phyloP scores from a whole-genome alignment of 2,113 vertebrate species.

The Zosterops japonicus region DNA sequence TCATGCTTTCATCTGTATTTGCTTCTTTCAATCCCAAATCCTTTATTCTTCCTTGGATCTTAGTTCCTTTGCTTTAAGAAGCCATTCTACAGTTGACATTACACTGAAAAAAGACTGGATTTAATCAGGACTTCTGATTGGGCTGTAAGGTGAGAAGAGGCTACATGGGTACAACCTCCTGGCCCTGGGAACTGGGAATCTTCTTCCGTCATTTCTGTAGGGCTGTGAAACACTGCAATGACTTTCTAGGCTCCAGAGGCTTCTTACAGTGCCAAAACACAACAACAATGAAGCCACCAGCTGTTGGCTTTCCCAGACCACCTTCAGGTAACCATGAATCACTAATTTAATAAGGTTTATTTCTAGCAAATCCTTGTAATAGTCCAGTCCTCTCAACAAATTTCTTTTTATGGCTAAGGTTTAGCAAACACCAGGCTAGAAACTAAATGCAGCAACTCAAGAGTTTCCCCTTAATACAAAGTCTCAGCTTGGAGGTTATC shows the following conservation, averaged over 20 bases:
- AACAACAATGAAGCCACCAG: not conserved
- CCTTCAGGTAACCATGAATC: not conserved
- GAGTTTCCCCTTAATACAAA: not conserved
- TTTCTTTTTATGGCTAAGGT: not conserved
- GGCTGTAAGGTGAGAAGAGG: not conserved
- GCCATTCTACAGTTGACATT: not conserved
- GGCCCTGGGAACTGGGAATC: not conserved
- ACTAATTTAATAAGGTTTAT: not conserved
- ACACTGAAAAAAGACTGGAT: not conserved
- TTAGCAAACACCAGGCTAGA: not conserved
- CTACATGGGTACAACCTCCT: accelerated
- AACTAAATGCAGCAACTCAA: not conserved
- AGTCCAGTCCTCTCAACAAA: not conserved
- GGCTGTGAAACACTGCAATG: not conserved
- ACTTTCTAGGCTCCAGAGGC: not conserved
- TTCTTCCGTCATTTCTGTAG: not conserved
- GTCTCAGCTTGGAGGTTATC: not conserved
- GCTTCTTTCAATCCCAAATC: not conserved
- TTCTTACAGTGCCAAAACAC: not conserved
- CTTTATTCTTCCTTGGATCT: not conserved
- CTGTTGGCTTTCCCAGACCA: not conserved
- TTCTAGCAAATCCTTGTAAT: not conserved
- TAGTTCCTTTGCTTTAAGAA: not conserved
- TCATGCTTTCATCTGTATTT: not conserved
- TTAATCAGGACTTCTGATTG: not conserved